phyloP scores from a whole-genome alignment of 2,888 invertebrate species.

The Lasius platythorax region DNA sequence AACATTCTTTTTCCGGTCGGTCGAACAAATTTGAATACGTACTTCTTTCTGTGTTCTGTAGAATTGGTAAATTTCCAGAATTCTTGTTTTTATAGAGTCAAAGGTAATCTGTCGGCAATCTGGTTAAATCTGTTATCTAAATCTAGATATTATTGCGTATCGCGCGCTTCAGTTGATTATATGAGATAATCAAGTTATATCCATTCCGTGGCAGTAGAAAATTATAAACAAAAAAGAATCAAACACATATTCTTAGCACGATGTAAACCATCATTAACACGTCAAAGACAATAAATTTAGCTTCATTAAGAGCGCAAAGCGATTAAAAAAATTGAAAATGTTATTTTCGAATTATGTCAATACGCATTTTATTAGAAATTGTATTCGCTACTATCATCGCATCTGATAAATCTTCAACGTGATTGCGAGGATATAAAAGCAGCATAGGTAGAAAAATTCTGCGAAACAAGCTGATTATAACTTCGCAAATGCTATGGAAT shows the following conservation, averaged over 20 bases:
- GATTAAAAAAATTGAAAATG: neutral
- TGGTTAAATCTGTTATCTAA: slow-evolving; percentile 41
- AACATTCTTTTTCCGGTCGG: slow-evolving; percentile 39
- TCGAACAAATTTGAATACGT: slow-evolving; percentile 28
- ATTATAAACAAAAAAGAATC: slow-evolving; percentile 7
- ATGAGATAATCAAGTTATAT: slow-evolving; percentile 23
- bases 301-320: neutral
- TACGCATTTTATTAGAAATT: neutral
- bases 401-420: neutral
- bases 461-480: slow-evolving; percentile 21
- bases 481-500: slow-evolving; percentile 27
- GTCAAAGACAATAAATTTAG: neutral
- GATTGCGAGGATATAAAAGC: neutral
- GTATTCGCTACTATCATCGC: neutral
- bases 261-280: slow-evolving; percentile 21
- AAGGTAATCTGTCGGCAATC: slow-evolving; percentile 53
- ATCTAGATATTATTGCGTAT: slow-evolving; percentile 29
- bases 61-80: slow-evolving; percentile 69
- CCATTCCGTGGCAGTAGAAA: neutral
- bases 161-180: slow-evolving; percentile 30
- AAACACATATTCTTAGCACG: slow-evolving; percentile 24
- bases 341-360: neutral
- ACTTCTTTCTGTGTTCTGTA: slow-evolving; percentile 20
- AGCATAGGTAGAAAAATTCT: neutral
- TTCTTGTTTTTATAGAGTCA: slow-evolving; percentile 11